A percentile compares a stretch with the other conserved stretches of the same genome.
These are phyloP conservation scores for Rhinella marina DNA, from an alignment of 2,797 vertebrate genomes.

Conservation along the genomic window DNA sequence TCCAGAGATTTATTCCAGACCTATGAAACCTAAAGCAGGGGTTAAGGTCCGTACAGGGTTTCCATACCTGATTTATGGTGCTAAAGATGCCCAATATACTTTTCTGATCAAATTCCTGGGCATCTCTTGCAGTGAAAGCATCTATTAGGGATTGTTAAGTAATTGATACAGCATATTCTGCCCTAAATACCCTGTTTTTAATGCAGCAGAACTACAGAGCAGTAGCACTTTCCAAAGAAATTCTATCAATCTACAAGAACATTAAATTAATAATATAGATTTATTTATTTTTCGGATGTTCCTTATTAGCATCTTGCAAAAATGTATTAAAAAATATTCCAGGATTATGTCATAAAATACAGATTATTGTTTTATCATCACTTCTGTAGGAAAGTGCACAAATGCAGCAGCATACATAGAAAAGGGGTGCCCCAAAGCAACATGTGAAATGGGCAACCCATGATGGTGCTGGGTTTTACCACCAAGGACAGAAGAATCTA, in stretches of 20 bases:
- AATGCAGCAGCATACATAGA: background rate
- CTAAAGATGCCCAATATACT: background rate
- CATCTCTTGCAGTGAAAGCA: background rate
- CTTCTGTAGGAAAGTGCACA: background rate
- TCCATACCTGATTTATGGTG: background rate
- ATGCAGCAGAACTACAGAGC: background rate
- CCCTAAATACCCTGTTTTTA: background rate
- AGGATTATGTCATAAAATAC: conserved; percentile 23
- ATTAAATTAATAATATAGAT: background rate
- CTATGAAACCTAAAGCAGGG: no score
- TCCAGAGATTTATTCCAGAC: conserved; percentile 6
- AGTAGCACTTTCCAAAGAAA: conserved; percentile 21
- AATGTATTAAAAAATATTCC: background rate
- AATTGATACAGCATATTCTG: background rate
- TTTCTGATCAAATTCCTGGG: background rate
- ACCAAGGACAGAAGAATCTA: background rate
- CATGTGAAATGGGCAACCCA: background rate
- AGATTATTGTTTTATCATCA: background rate
- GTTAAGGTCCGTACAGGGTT: background rate
- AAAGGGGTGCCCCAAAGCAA: background rate
- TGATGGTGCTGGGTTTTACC: background rate
- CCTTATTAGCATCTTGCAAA: background rate
- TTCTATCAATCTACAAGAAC: background rate
- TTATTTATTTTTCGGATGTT: conserved; percentile 24
- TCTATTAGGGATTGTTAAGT: background rate